Percentiles rank a stretch among this genome's conserved stretches.
These are phyloP conservation scores for Rhadina sibilatrix DNA, from an alignment of 2,113 vertebrate genomes.

Conservation along the genomic window DNA sequence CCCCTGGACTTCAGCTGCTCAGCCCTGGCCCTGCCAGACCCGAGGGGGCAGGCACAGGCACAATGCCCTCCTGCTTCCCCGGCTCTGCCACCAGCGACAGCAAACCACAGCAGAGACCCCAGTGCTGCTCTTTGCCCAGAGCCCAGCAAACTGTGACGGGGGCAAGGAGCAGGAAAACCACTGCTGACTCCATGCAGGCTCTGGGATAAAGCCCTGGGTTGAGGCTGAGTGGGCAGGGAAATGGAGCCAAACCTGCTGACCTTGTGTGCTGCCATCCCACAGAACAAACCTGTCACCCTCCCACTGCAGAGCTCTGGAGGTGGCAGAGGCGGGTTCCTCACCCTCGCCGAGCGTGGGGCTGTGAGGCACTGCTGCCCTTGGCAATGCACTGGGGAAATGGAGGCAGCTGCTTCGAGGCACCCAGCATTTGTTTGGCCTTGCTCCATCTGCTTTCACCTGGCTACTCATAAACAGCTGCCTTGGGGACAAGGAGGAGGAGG, in stretches of 20 bases:
- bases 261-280: not conserved
- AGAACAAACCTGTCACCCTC: not conserved
- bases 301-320: not conserved
- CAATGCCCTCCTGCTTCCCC: accelerated
- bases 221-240: not conserved
- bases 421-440: not conserved
- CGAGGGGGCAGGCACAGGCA: accelerated
- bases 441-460: not conserved
- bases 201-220: not conserved
- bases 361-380: not conserved
- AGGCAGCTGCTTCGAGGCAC: not conserved
- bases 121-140: not conserved
- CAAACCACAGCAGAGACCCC: not conserved
- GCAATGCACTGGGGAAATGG: not conserved
- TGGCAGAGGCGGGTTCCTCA: not conserved
- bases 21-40: not conserved
- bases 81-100: accelerated
- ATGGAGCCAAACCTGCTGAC: not conserved
- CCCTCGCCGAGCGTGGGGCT: accelerated
- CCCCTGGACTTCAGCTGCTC: not conserved
- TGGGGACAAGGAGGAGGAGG: not conserved
- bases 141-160: not conserved
- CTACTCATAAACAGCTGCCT: not conserved
- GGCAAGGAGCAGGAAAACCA: not conserved
- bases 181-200: not conserved